These are phyloP conservation scores for Drosophila micromelanica DNA, from an alignment of 1,140 invertebrate species.

Conservation along the genomic window DNA sequence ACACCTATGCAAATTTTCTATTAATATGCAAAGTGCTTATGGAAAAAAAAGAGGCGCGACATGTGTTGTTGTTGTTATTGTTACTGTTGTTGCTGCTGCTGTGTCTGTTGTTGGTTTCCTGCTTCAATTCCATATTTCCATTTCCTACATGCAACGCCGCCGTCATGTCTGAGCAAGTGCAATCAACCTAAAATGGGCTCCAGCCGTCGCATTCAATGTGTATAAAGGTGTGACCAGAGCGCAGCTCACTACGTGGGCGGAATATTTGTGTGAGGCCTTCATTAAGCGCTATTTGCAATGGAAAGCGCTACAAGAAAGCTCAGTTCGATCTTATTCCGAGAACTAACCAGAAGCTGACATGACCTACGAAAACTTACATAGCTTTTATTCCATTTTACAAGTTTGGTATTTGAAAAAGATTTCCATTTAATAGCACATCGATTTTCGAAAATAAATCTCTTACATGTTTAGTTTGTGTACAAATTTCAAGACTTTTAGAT, in stretches of 20 bases:
- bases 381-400: too few species aligned
- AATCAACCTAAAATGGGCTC: constrained; percentile 54
- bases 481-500: too few species aligned
- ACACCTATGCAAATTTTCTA: constrained; percentile 77
- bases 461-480: too few species aligned
- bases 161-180: constrained; percentile 63
- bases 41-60: constrained; percentile 57
- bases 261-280: constrained; percentile 1
- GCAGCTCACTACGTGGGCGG: not conserved
- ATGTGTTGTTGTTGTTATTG: constrained; percentile 42
- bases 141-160: constrained; percentile 62
- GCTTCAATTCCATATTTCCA: constrained; percentile 70
- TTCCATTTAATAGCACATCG: too few species aligned
- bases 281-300: not conserved
- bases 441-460: too few species aligned
- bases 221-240: constrained; percentile 33
- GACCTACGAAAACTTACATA: too few species aligned
- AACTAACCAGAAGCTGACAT: too few species aligned
- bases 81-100: constrained; percentile 27
- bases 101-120: constrained; percentile 55
- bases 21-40: constrained; percentile 74
- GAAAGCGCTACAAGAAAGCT: too few species aligned
- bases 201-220: constrained; percentile 4
- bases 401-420: too few species aligned
- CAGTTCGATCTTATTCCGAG: too few species aligned